phyloP scores from a whole-genome alignment of 2,113 vertebrate genomes.

The Peucedramus taeniatus region DNA sequence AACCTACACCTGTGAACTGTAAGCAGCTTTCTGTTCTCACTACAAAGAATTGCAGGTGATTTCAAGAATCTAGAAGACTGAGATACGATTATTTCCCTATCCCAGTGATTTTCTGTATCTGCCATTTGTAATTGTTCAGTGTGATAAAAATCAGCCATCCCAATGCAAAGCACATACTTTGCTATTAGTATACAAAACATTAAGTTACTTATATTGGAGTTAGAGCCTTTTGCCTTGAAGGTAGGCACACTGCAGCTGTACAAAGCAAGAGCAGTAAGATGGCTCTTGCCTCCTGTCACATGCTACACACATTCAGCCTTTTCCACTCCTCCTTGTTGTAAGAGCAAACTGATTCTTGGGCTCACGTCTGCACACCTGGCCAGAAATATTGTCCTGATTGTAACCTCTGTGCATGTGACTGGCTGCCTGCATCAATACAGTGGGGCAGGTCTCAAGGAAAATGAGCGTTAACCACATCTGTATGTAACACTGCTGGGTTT shows the following conservation, averaged over 20 bases:
- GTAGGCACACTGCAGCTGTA: background rate
- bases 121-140: background rate
- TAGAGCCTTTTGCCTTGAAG: background rate
- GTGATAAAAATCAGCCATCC: background rate
- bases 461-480: background rate
- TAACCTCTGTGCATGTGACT: accelerated
- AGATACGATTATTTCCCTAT: background rate
- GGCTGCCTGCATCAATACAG: background rate
- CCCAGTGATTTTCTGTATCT: background rate
- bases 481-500: background rate
- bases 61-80: background rate
- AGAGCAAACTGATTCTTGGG: background rate
- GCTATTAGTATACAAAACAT: background rate
- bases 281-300: background rate
- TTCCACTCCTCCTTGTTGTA: background rate
- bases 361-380: background rate
- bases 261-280: background rate
- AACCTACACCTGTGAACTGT: background rate
- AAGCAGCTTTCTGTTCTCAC: background rate
- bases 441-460: background rate
- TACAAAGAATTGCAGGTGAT: background rate
- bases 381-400: background rate
- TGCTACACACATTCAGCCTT: background rate
- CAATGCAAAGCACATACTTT: background rate
- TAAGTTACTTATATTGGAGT: background rate